phyloP scores from a whole-genome alignment of 2,888 invertebrate genomes.

The Andrena praecox region DNA sequence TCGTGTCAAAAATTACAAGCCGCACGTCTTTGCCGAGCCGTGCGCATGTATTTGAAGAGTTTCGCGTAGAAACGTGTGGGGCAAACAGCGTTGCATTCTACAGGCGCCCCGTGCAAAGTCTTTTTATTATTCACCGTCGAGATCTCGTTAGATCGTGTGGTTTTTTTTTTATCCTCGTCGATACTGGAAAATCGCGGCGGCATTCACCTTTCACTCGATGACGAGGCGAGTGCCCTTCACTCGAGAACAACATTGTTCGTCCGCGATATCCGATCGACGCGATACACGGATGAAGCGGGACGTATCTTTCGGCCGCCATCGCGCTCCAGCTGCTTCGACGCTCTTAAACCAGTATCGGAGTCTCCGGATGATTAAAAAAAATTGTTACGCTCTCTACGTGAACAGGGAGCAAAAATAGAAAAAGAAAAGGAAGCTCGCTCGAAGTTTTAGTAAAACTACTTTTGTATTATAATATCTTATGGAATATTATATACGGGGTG shows the following conservation, averaged over 20 bases:
- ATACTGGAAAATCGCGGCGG: conserved; percentile 30
- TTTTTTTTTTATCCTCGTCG: conserved; percentile 10
- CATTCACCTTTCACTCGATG: conserved; percentile 64
- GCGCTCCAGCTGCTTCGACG: not conserved
- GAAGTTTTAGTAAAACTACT: too few species aligned
- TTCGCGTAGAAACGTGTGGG: not conserved
- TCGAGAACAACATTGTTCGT: conserved; percentile 35
- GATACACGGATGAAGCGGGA: conserved; percentile 23
- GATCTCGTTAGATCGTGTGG: not conserved
- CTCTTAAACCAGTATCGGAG: not conserved
- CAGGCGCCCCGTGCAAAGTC: conserved; percentile 1
- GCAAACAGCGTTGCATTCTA: not conserved
- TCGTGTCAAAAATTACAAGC: not conserved
- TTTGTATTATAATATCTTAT: too few species aligned
- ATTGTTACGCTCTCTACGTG: not conserved
- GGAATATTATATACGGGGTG: too few species aligned
- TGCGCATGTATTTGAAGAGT: not conserved
- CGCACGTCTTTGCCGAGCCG: not conserved
- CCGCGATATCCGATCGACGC: conserved; percentile 38
- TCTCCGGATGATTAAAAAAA: not conserved
- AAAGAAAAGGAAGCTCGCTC: too few species aligned
- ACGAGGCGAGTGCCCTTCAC: conserved; percentile 62
- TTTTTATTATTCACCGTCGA: not conserved
- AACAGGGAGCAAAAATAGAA: not conserved
- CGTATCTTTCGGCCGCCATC: not conserved